These are phyloP conservation scores for Brachycybe producta DNA, from an alignment of 2,888 invertebrate species.

Conservation along the genomic window DNA sequence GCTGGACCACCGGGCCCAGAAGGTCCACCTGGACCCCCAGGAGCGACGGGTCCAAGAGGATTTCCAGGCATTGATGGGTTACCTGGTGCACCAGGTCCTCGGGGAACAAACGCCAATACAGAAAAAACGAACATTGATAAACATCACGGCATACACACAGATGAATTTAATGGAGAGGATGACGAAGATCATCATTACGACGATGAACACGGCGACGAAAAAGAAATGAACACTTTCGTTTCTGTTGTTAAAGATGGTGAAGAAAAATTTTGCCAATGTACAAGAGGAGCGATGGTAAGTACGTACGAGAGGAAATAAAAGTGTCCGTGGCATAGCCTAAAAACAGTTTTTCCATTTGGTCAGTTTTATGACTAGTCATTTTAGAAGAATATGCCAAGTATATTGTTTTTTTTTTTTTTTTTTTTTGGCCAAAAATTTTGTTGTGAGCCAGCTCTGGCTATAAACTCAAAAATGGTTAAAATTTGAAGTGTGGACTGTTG, in stretches of 20 bases:
- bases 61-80: slow-evolving; percentile 23
- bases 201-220: slow-evolving; percentile 12
- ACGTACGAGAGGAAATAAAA: not conserved
- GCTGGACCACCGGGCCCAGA: slow-evolving; percentile 42
- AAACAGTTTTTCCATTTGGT: too few relatives aligned
- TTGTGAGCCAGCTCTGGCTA: too few relatives aligned
- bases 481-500: too few relatives aligned
- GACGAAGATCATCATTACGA: slow-evolving; percentile 13
- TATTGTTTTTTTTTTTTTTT: too few relatives aligned
- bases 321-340: not conserved
- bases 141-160: slow-evolving; percentile 12
- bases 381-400: too few relatives aligned
- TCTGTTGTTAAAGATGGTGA: slow-evolving; percentile 8
- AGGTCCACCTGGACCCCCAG: slow-evolving; percentile 39
- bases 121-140: slow-evolving; percentile 1
- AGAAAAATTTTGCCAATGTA: slow-evolving; percentile 45
- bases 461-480: too few relatives aligned
- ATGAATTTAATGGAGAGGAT: not conserved
- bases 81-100: slow-evolving; percentile 25
- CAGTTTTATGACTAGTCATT: too few relatives aligned
- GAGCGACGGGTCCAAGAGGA: slow-evolving; percentile 27
- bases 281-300: slow-evolving; percentile 50
- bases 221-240: slow-evolving; percentile 5
- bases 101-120: slow-evolving; percentile 6
- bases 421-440: too few relatives aligned